Conservation (phyloP, 2,113 vertebrate species). For the Calidris pygmaea region DNA sequence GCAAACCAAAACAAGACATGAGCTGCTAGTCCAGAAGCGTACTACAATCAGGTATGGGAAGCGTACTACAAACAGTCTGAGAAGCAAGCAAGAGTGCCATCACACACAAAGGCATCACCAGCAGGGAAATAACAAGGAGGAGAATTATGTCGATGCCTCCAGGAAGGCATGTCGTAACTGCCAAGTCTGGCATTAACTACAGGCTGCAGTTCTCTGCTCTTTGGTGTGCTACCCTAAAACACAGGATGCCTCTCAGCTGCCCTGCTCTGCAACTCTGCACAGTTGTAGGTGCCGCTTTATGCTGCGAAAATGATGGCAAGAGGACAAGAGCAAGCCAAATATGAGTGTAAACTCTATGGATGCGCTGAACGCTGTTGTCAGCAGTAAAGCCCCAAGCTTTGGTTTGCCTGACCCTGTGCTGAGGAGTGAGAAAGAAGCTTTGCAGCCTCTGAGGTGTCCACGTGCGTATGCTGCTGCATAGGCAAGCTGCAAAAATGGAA, state of each 20-base stretch:
- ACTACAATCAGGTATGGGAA: not conserved
- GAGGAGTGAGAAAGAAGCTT: not conserved
- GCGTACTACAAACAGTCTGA: not conserved
- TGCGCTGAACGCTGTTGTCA: rapidly evolving
- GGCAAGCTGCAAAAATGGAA: not conserved
- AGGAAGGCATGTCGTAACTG: not conserved
- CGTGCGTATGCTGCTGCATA: rapidly evolving
- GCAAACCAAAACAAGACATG: not conserved
- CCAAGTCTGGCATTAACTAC: not conserved
- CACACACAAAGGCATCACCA: not conserved
- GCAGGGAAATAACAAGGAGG: not conserved
- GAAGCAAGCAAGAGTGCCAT: not conserved
- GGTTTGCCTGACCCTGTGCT: not conserved
- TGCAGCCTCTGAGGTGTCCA: not conserved
- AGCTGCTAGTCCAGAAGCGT: not conserved
- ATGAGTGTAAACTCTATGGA: not conserved
- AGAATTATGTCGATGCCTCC: not conserved
- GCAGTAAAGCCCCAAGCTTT: not conserved
- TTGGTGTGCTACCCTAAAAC: not conserved
- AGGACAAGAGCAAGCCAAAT: not conserved
- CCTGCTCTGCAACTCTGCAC: not conserved
- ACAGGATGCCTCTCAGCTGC: not conserved
- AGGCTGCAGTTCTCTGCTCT: not conserved
- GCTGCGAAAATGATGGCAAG: not conserved
- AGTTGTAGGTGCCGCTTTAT: not conserved